Percentiles rank a stretch among this genome's conserved stretches.
phyloP scores from a whole-genome alignment of 2,797 vertebrate species.

The Rhyacichthys aspro region DNA sequence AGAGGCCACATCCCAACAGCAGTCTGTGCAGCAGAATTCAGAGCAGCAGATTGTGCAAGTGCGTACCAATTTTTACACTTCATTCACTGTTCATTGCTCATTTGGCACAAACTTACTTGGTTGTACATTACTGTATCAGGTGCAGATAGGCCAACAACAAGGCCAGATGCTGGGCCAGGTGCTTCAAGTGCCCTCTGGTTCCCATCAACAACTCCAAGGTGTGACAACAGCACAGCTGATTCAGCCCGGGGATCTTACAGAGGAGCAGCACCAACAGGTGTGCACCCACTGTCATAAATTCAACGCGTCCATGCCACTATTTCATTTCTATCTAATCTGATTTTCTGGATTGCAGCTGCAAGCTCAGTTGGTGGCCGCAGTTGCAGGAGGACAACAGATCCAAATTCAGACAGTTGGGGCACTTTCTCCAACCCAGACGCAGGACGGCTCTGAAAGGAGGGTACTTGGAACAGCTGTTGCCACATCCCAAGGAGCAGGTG shows the following conservation, averaged over 20 bases:
- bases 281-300: neutral
- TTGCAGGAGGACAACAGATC: constrained; percentile 91
- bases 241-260: constrained; percentile 93
- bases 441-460: constrained; percentile 83
- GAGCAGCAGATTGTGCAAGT: constrained; percentile 95
- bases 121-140: constrained; percentile 62
- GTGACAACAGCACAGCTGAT: constrained; percentile 87
- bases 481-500: constrained; percentile 76
- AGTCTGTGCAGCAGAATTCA: constrained; percentile 84
- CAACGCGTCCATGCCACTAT: neutral
- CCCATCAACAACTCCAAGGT: constrained; percentile 89
- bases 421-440: constrained; percentile 88
- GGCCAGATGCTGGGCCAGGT: constrained; percentile 89
- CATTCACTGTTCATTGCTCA: neutral
- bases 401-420: constrained; percentile 94
- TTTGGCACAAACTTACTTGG: neutral
- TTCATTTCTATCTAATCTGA: neutral
- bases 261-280: constrained; percentile 94
- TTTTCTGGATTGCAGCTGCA: constrained; percentile 79
- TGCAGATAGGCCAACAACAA: constrained; percentile 88
- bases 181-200: constrained; percentile 89
- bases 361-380: constrained; percentile 91
- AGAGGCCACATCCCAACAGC: constrained; percentile 86
- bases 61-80: constrained; percentile 3
- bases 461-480: constrained; percentile 82